Evolutionary conservation across 2,113 vertebrate species (phyloP).

Genomic region (Sinocyclocheilus grahami): DNA sequence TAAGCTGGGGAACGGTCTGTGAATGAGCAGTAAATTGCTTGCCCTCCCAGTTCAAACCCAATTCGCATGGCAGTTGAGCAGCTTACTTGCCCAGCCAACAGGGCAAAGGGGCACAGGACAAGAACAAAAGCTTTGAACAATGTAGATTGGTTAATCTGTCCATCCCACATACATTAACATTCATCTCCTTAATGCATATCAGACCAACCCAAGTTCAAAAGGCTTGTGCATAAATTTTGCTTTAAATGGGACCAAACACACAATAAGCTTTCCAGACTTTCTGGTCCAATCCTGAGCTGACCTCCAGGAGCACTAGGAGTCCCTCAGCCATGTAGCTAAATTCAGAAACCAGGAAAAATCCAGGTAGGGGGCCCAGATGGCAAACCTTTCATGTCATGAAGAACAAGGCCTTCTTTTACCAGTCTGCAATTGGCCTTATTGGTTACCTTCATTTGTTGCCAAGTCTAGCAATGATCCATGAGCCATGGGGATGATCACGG

Average conservation of each 20-base stretch:
- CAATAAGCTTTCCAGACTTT: not conserved
- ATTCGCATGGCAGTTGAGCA: constrained; percentile 51
- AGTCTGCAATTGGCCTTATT: constrained; percentile 21
- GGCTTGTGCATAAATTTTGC: not conserved
- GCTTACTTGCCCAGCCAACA: constrained; percentile 43
- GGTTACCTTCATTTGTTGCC: constrained; percentile 26
- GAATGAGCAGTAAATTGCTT: constrained; percentile 67
- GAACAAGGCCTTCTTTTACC: not conserved
- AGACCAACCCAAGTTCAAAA: not conserved
- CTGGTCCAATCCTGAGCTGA: not conserved
- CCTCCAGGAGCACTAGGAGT: not conserved
- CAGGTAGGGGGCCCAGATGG: constrained; percentile 28
- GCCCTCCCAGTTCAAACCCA: constrained; percentile 62
- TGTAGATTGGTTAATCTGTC: constrained; percentile 27
- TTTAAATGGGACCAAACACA: not conserved
- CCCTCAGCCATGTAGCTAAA: constrained; percentile 6
- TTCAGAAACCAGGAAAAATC: not conserved
- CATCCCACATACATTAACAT: not conserved
- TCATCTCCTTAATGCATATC: not conserved
- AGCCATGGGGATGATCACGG: constrained; percentile 30
- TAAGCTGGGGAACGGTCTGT: constrained; percentile 50
- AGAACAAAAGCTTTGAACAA: constrained; percentile 21
- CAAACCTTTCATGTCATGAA: constrained; percentile 26
- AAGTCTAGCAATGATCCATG: constrained; percentile 19
- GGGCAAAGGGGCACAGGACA: constrained; percentile 32